Base-by-base conservation (phyloP, 2,797 vertebrate genomes). In the Brachyalestes nurse region DNA sequence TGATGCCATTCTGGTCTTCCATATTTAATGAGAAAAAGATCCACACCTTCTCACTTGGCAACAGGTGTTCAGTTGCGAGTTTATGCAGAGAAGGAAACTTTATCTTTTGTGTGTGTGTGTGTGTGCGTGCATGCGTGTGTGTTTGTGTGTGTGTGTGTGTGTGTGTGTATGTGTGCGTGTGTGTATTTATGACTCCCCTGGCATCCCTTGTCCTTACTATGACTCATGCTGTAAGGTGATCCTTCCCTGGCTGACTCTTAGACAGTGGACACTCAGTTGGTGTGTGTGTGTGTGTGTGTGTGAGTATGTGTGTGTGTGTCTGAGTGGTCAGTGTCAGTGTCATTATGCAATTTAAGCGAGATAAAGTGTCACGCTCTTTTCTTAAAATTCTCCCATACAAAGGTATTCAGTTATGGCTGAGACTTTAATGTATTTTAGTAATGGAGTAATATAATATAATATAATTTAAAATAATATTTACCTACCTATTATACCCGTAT, bases 1-100 rank as follows among this genome's bases (percentile, higher is more conserved):
- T 78, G 87, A 88, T 82, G 76, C 75, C 86, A 85, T 60, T 60
- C 19, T 66, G 51, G 78, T 28, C 74, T 87, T 94, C 78, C 84
- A 93, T 93, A 86, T 90, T 93, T 92, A 78, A 94, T 90, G 51
- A 78, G 88, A 90, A 91, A 85, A 84, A 80, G 77, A 91, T 86
- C 86, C 81, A 45, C 72, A 86, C 45, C 80, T 88, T 85, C 80
- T 86, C 89, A 91, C 84, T 86, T 88, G 84, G 84, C 88, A 89
- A 90, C 91, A 93, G 92, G 91, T 94, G 92, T 77, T 72, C 8
- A 75, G 87, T 86, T 88, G 80, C 86, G 72, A 82, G 87, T 28
- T 82, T 82, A 58, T 74, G 80, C 79, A n/a, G 76, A 79, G 82
- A 87, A 88, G 84, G 89, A 86, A 93, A 93, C 90, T 78, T 51